These are phyloP conservation scores for Hylaeus volcanicus DNA, from an alignment of 1,140 invertebrate genomes.

Conservation along the genomic window DNA sequence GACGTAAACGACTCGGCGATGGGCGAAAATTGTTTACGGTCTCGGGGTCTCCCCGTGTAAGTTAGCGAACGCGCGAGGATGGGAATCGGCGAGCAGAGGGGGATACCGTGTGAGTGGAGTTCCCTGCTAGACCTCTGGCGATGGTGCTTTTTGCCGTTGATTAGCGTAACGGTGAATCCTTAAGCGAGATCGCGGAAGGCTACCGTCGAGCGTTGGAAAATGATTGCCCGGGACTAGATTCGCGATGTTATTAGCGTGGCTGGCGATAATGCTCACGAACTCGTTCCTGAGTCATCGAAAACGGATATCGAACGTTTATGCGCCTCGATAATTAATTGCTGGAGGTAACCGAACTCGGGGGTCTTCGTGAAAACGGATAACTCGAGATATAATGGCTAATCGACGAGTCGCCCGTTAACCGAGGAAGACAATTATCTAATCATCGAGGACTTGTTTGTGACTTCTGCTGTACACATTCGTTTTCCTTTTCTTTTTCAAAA, in stretches of 20 bases:
- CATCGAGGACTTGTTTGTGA: too few species aligned
- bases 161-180: slow-evolving; percentile 60
- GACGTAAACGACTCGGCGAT: background rate
- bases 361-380: too few species aligned
- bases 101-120: background rate
- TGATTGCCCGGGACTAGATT: slow-evolving; percentile 11
- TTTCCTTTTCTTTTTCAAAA: too few species aligned
- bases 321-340: too few species aligned
- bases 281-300: too few species aligned
- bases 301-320: too few species aligned
- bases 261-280: background rate
- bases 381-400: too few species aligned
- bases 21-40: background rate
- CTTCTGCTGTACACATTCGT: too few species aligned
- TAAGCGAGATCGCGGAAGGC: slow-evolving; percentile 39
- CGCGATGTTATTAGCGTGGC: background rate
- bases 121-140: background rate
- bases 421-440: too few species aligned
- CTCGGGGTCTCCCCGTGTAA: background rate
- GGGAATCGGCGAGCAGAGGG: background rate
- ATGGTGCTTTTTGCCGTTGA: slow-evolving; percentile 46
- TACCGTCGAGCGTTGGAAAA: slow-evolving; percentile 5
- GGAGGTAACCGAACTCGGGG: too few species aligned
- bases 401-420: too few species aligned
- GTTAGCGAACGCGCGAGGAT: too few species aligned